These are phyloP conservation scores for Philonicus albiceps DNA, from an alignment of 2,888 invertebrate genomes.

Conservation along the genomic window DNA sequence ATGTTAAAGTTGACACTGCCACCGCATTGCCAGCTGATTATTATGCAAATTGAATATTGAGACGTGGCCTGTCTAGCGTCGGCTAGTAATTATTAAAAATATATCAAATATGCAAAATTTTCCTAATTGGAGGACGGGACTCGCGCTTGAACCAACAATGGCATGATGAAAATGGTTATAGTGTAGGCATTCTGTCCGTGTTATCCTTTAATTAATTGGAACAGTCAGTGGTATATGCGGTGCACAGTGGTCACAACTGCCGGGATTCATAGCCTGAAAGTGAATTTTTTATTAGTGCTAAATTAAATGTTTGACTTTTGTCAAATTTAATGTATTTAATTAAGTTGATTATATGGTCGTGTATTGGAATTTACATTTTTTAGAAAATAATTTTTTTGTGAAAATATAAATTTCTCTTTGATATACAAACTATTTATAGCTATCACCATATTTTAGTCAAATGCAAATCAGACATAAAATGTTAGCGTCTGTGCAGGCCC, in stretches of 20 bases:
- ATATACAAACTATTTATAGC: neutral
- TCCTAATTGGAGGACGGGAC: neutral
- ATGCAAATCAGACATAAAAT: slow-evolving; percentile 6
- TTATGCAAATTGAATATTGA: slow-evolving; percentile 22
- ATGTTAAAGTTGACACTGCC: neutral
- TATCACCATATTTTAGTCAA: neutral
- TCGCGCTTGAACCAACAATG: neutral
- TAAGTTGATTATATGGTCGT: neutral
- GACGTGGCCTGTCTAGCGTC: neutral
- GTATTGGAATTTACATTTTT: neutral
- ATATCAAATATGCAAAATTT: slow-evolving; percentile 24
- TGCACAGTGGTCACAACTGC: neutral
- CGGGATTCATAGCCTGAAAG: neutral
- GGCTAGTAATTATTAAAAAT: slow-evolving; percentile 12
- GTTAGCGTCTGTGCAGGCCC: neutral
- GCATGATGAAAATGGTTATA: neutral
- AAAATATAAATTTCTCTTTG: slow-evolving; percentile 3
- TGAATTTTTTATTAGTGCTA: neutral
- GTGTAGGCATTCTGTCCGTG: neutral
- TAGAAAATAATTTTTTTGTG: neutral
- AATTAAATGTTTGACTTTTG: neutral
- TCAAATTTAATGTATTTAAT: neutral
- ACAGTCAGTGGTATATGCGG: neutral
- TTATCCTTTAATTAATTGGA: slow-evolving; percentile 14
- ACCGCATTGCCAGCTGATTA: neutral